Base-by-base conservation (phyloP, 2,888 invertebrate genomes). In the Drosophila histrio region DNA sequence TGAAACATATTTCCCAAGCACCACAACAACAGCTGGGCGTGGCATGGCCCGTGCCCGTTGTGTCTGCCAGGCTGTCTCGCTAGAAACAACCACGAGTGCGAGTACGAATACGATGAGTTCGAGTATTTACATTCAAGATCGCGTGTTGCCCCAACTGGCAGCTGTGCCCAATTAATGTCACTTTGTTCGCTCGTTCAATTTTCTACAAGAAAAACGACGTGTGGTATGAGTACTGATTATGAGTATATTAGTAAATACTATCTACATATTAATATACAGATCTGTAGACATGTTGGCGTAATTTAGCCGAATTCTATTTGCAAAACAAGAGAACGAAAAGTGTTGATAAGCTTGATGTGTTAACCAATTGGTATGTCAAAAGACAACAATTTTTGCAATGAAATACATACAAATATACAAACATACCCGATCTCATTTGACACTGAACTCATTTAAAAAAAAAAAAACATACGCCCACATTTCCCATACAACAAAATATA, bases 121-220 rank as follows among this genome's bases (percentile, higher is more conserved):
- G 19, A 22, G 49, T 53, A 41, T 67, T 50, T 47, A 56, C 24
- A 65, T 60, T 52, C 68, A 77, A 87, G 87, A 87, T 87, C 86
- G 82, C 74, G 77, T 77, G 77, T 62, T 61, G 41, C 44, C 30
- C 32, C 54, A 61, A 61, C 36, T 59, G 79, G 68, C 86, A 79
- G 74, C 74, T 84, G 76, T 54, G 57, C 69, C 73, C 87, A 87
- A 83, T 87, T 83, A 85, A 79, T 79, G 83, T 83, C 83, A 72
- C 66, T 68, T 73, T 65, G 63, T 41, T 41, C 54, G 66, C 64
- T 44, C 73, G 69, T 61, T 66, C 61, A 74, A 71, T 66, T 75
- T 73, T 52, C 38, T 15, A 39, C 21, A 44, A 41, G 22, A 60
- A 38, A 44, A 38, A 17, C 46, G 36, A 17, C 9, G 22, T 39